Conservation (phyloP, 2,888 invertebrate species). For the Dryococelus australis region DNA sequence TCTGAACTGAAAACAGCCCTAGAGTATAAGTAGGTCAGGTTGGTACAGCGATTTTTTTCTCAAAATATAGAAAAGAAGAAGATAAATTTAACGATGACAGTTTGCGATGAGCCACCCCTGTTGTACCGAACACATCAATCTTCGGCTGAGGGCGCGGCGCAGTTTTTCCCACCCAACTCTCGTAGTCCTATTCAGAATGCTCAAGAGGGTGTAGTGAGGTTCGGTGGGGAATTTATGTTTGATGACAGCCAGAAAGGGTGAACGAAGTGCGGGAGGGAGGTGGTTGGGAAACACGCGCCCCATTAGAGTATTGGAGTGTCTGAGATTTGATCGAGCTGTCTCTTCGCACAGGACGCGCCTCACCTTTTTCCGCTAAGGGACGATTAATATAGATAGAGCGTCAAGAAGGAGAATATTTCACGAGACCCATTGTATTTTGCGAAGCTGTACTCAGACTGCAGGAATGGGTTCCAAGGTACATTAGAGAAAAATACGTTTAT, state of each 20-base stretch:
- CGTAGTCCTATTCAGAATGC: not conserved
- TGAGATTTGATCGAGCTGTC: not conserved
- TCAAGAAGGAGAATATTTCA: too few relatives aligned
- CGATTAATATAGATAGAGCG: too few relatives aligned
- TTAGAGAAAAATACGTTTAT: too few relatives aligned
- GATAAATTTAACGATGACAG: too few relatives aligned
- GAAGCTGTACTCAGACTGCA: too few relatives aligned
- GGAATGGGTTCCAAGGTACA: too few relatives aligned
- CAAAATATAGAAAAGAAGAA: too few relatives aligned
- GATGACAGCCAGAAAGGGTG: not conserved
- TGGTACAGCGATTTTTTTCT: too few relatives aligned
- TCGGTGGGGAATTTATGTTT: not conserved
- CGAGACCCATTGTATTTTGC: too few relatives aligned
- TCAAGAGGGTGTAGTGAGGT: not conserved
- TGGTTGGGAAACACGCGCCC: not conserved
- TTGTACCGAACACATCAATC: not conserved
- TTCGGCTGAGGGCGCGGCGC: not conserved
- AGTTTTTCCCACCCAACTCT: not conserved
- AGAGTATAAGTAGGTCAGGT: too few relatives aligned
- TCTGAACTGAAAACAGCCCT: too few relatives aligned
- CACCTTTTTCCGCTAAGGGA: too few relatives aligned
- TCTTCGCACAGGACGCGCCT: not conserved
- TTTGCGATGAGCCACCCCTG: not conserved
- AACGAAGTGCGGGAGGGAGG: not conserved
- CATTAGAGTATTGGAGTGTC: not conserved